Evolutionary conservation across 2,113 vertebrate species (phyloP).

Genomic region (Hippotragus niger): DNA sequence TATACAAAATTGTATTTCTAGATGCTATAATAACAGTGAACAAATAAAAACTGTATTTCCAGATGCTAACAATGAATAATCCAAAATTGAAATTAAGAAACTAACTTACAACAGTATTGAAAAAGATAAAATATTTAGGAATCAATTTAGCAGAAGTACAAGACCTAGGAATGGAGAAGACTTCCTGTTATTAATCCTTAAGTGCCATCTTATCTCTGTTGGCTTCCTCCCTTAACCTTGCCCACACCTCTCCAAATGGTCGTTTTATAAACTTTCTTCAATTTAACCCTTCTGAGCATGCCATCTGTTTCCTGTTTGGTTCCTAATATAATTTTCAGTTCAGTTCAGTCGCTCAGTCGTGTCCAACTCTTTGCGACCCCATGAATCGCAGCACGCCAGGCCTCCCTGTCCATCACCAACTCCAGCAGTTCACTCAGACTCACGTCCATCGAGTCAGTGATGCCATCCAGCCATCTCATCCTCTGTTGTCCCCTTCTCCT

Average conservation of each 20-base stretch:
- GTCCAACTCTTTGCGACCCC: too few species aligned
- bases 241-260: background rate
- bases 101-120: background rate
- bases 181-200: background rate
- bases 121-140: background rate
- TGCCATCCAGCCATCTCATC: too few species aligned
- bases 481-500: too few species aligned
- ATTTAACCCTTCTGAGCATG: background rate
- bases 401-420: too few species aligned
- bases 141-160: background rate
- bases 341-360: too few species aligned
- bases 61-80: background rate
- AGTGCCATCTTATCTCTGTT: background rate
- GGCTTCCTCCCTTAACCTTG: background rate
- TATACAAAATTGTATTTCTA: background rate
- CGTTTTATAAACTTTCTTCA: background rate
- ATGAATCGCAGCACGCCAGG: too few species aligned
- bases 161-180: background rate
- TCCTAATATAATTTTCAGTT: background rate
- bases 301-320: background rate
- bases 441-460: too few species aligned
- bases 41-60: background rate
- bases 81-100: slow-evolving; percentile 15
- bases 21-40: background rate
- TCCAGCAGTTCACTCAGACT: too few species aligned